Conservation (phyloP, 2,113 vertebrate species). For the Oryzias celebensis region DNA sequence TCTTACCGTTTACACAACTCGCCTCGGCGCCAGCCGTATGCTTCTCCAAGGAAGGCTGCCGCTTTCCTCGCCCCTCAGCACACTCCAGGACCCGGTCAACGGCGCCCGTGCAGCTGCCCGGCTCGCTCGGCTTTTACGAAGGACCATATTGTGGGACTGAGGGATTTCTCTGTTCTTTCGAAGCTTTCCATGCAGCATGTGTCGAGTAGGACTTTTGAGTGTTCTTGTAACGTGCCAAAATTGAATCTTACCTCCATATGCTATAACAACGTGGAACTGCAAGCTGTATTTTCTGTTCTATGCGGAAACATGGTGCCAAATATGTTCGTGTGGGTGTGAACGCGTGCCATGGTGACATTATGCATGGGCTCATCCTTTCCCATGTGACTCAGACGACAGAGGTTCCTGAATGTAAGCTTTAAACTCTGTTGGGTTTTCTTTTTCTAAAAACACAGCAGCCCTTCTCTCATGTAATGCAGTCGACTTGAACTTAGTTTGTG, state of each 20-base stretch:
- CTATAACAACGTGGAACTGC: conserved; percentile 45
- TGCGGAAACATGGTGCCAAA: conserved; percentile 74
- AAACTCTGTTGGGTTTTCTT: conserved; percentile 27
- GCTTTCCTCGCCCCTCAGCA: conserved; percentile 42
- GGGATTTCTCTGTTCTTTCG: conserved; percentile 25
- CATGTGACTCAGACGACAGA: conserved; percentile 31
- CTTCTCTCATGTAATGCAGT: conserved; percentile 56
- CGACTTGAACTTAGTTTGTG: conserved; percentile 59
- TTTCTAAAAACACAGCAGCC: conserved; percentile 18
- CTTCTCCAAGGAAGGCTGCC: conserved; percentile 24
- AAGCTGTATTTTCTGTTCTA: conserved; percentile 65
- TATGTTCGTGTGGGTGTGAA: conserved; percentile 41
- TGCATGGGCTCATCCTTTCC: conserved; percentile 37
- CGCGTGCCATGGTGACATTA: conserved; percentile 22
- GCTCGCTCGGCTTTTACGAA: conserved; percentile 1
- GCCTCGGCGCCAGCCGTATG: conserved; percentile 8
- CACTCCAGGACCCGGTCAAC: conserved; percentile 1
- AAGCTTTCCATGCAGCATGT: not conserved
- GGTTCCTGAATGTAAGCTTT: conserved; percentile 69
- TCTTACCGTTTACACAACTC: conserved; percentile 52
- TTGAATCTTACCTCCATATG: conserved; percentile 63
- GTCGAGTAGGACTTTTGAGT: conserved; percentile 23
- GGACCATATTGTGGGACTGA: conserved; percentile 23
- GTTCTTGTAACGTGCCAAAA: conserved; percentile 66
- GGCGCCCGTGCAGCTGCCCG: conserved; percentile 1